Conservation (phyloP, 1,140 invertebrate genomes). For the Tenebrio molitor region DNA sequence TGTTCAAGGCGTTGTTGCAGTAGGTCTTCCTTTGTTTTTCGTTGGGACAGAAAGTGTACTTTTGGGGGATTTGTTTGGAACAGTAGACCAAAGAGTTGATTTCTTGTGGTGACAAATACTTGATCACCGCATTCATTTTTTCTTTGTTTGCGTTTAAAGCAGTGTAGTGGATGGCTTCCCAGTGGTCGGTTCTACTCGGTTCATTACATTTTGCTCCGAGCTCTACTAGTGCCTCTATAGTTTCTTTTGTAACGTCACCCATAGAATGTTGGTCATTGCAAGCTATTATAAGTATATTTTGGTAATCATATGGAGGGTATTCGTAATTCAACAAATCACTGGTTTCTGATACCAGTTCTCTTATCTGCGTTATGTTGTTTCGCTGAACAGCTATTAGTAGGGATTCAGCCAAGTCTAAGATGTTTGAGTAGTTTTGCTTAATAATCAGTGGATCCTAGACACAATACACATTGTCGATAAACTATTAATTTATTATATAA, state of each 20-base stretch:
- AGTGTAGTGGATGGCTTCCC: slow-evolving; percentile 16
- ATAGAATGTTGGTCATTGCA: slow-evolving; percentile 4
- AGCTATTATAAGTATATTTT: neutral
- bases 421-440: too few species aligned
- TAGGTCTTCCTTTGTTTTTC: neutral
- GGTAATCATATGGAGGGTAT: neutral
- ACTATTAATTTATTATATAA: too few species aligned
- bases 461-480: too few species aligned
- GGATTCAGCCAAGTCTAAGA: too few species aligned
- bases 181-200: slow-evolving; percentile 1
- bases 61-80: neutral
- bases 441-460: too few species aligned
- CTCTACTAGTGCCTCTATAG: neutral
- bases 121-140: neutral
- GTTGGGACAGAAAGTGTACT: neutral
- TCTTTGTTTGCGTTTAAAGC: slow-evolving; percentile 2
- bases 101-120: neutral
- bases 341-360: too few species aligned
- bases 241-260: neutral
- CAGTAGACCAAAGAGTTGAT: slow-evolving; percentile 6
- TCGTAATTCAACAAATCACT: neutral
- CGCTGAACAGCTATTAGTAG: too few species aligned
- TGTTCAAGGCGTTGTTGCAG: slow-evolving; percentile 15
- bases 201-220: neutral
- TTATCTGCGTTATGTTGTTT: too few species aligned